These are phyloP conservation scores for Penaeus japonicus DNA, from an alignment of 1,140 invertebrate genomes.

Conservation along the genomic window DNA sequence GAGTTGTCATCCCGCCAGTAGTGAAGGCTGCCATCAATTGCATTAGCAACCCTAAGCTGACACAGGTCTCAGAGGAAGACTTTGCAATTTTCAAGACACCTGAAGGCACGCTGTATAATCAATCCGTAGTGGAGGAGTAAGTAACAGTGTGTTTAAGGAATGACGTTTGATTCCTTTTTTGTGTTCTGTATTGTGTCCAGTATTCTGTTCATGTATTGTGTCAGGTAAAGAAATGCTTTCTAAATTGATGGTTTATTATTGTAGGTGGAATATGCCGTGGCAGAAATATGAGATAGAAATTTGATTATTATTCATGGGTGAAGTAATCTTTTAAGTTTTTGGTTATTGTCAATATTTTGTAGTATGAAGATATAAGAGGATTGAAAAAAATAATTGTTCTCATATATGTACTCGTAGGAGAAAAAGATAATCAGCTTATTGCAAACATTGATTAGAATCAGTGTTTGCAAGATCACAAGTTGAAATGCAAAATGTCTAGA, in stretches of 20 bases:
- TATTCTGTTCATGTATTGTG: neutral
- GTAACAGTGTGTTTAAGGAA: too few species aligned
- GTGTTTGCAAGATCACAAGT: too few species aligned
- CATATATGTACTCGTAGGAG: too few species aligned
- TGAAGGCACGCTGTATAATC: constrained; percentile 91
- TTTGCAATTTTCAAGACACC: constrained; percentile 89
- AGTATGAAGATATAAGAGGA: too few species aligned
- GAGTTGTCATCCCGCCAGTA: constrained; percentile 71
- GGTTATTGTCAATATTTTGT: too few species aligned
- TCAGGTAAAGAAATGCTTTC: neutral
- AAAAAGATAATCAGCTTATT: too few species aligned
- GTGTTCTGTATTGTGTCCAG: neutral
- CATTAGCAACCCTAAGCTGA: constrained; percentile 74
- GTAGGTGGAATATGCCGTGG: neutral
- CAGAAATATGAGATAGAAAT: neutral
- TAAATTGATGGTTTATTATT: neutral
- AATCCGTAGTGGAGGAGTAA: constrained; percentile 83
- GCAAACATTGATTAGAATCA: too few species aligned
- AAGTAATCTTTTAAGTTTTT: too few species aligned
- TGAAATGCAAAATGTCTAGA: too few species aligned
- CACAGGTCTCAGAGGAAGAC: constrained; percentile 83
- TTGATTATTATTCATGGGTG: too few species aligned
- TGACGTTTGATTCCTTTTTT: neutral
- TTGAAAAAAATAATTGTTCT: too few species aligned
- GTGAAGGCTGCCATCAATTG: constrained; percentile 69